phyloP scores from a whole-genome alignment of 2,888 invertebrate species.

The Bembecia ichneumoniformis region DNA sequence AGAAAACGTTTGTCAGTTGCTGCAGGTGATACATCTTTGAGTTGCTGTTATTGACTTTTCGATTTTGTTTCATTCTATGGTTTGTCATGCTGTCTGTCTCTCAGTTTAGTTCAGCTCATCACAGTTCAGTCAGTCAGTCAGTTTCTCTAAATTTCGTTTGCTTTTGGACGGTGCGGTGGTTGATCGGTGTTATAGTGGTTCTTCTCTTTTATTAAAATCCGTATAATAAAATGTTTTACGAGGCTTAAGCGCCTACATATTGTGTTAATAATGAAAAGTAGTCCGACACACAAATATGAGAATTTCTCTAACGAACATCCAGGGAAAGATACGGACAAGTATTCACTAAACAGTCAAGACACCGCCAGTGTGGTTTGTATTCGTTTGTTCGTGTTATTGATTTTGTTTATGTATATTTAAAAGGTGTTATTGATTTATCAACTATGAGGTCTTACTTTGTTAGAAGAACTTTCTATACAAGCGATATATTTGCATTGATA shows the following conservation, averaged over 20 bases:
- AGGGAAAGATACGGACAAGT: slow-evolving; percentile 63
- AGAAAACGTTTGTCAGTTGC: too few species aligned
- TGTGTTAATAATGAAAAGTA: slow-evolving; percentile 67
- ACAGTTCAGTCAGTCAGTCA: neutral
- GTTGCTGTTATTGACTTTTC: too few species aligned
- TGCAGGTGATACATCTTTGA: too few species aligned
- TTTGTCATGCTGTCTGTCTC: neutral
- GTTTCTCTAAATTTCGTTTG: neutral
- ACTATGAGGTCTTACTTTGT: slow-evolving; percentile 22
- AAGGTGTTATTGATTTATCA: slow-evolving; percentile 54
- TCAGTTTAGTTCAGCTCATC: too few species aligned
- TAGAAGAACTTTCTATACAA: slow-evolving; percentile 7
- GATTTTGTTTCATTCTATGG: too few species aligned
- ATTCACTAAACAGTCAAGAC: slow-evolving; percentile 67
- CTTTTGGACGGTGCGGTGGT: slow-evolving; percentile 6
- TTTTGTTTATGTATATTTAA: slow-evolving; percentile 56
- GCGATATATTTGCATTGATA: neutral
- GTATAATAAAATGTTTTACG: slow-evolving; percentile 53
- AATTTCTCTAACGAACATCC: slow-evolving; percentile 60
- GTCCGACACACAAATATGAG: slow-evolving; percentile 67
- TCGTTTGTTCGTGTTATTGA: slow-evolving; percentile 49
- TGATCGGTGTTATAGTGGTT: neutral
- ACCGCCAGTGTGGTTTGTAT: slow-evolving; percentile 67
- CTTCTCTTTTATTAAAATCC: slow-evolving; percentile 24
- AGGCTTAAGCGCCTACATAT: slow-evolving; percentile 45